Conservation (phyloP, 1,140 invertebrate species). For the Mamestra configurata region DNA sequence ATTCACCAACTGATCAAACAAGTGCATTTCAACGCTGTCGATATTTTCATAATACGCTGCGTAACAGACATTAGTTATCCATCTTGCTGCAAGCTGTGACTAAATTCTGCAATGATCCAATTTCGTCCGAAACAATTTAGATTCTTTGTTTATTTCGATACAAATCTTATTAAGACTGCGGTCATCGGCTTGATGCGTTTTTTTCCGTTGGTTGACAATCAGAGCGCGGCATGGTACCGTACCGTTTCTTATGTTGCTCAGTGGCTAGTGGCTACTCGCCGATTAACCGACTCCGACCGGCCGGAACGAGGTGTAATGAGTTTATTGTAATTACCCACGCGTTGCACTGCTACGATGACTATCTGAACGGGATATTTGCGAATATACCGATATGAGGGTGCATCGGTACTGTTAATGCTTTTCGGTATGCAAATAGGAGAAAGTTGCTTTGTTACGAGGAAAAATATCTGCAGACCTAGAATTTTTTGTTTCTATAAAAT, state of each 20-base stretch:
- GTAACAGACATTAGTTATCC: not conserved
- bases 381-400: constrained; percentile 22
- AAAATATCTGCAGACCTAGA: not conserved
- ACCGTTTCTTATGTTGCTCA: constrained; percentile 69
- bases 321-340: constrained; percentile 64
- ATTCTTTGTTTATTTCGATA: constrained; percentile 50
- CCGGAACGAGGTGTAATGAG: constrained; percentile 73
- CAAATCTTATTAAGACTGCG: constrained; percentile 40
- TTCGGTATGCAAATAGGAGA: constrained; percentile 19
- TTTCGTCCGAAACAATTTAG: not conserved
- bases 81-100: not conserved
- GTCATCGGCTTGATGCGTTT: constrained; percentile 60
- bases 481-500: not conserved
- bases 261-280: constrained; percentile 48
- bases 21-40: not conserved
- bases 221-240: constrained; percentile 75
- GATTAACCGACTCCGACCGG: constrained; percentile 64
- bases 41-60: constrained; percentile 1
- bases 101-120: constrained; percentile 9
- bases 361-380: constrained; percentile 1
- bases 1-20: constrained; percentile 38
- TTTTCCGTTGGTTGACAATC: constrained; percentile 63
- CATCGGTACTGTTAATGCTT: not conserved
- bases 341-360: not conserved
- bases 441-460: constrained; percentile 5